Percentiles rank a stretch among this genome's conserved stretches.
These are phyloP conservation scores for Drosophila melanosoma DNA, from an alignment of 2,888 invertebrate species.

Conservation along the genomic window DNA sequence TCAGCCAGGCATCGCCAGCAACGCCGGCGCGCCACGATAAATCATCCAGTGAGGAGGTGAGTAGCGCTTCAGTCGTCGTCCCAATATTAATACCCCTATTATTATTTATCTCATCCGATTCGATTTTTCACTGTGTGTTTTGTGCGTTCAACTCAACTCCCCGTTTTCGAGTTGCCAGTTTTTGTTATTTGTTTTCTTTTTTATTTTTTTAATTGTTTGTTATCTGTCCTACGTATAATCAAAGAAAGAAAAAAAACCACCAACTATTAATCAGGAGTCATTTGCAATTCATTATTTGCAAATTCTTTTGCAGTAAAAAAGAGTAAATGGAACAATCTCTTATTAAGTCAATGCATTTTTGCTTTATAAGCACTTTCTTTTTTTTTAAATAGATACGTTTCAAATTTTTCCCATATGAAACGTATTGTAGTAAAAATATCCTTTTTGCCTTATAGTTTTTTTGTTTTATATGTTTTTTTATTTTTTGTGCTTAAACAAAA, in stretches of 20 bases:
- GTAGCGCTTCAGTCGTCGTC: conserved; percentile 71
- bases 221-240: conserved; percentile 36
- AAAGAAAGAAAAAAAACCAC: conserved; percentile 17
- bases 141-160: conserved; percentile 51
- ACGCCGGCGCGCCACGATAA: conserved; percentile 96
- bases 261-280: conserved; percentile 32
- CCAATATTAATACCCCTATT: conserved; percentile 27
- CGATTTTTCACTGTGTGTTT: conserved; percentile 72
- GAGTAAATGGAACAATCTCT: conserved; percentile 1
- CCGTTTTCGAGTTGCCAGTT: conserved; percentile 36
- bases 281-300: conserved; percentile 23
- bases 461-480: conserved; percentile 16
- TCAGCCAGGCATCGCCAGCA: conserved; percentile 94
- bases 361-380: conserved; percentile 6
- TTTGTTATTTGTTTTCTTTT: conserved; percentile 36
- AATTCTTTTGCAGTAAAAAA: conserved; percentile 8
- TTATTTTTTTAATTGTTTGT: conserved; percentile 39
- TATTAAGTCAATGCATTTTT: conserved; percentile 17
- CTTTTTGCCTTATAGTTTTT: conserved; percentile 9
- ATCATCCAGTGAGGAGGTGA: conserved; percentile 97
- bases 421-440: background rate
- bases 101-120: conserved; percentile 41
- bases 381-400: background rate
- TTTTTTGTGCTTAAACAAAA: conserved; percentile 49
- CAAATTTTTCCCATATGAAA: background rate